These are phyloP conservation scores for Diaperis boleti DNA, from an alignment of 2,888 invertebrate species.

Conservation along the genomic window DNA sequence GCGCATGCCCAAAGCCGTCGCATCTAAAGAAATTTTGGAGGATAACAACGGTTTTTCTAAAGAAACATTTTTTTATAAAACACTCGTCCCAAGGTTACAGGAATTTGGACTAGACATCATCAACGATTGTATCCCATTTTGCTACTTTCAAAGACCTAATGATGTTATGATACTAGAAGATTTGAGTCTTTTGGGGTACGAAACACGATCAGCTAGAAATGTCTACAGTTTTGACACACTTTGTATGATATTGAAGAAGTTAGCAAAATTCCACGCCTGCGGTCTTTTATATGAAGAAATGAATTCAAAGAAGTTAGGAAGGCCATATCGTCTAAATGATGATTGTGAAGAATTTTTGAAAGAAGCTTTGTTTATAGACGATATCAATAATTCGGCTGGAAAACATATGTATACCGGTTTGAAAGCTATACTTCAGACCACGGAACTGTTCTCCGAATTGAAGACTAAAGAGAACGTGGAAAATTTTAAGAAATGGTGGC, in stretches of 20 bases:
- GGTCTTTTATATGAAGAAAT: slow-evolving; percentile 58
- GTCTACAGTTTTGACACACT: slow-evolving; percentile 50
- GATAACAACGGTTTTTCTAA: too few species aligned
- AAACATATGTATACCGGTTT: slow-evolving; percentile 2
- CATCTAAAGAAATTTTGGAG: too few species aligned
- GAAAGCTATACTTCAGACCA: slow-evolving; percentile 18
- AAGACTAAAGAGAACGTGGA: slow-evolving; percentile 16
- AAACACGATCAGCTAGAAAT: slow-evolving; percentile 41
- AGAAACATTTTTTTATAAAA: too few species aligned
- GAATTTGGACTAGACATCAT: too few species aligned
- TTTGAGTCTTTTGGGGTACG: slow-evolving; percentile 39
- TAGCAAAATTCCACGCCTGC: slow-evolving; percentile 57
- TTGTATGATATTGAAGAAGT: slow-evolving; percentile 44
- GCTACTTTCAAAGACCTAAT: slow-evolving; percentile 58
- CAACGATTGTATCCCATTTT: slow-evolving; percentile 57
- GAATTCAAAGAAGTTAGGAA: slow-evolving; percentile 41
- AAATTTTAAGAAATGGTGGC: slow-evolving; percentile 15
- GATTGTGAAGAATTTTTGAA: slow-evolving; percentile 52
- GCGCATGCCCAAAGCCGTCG: too few species aligned
- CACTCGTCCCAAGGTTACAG: too few species aligned
- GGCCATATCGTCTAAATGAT: slow-evolving; percentile 51
- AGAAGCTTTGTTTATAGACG: slow-evolving; percentile 23
- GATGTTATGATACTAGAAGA: slow-evolving; percentile 64
- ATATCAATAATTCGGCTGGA: not conserved
- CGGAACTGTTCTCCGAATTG: slow-evolving; percentile 43